phyloP scores from a whole-genome alignment of 2,797 vertebrate genomes.

The Trichosurus vulpecula region DNA sequence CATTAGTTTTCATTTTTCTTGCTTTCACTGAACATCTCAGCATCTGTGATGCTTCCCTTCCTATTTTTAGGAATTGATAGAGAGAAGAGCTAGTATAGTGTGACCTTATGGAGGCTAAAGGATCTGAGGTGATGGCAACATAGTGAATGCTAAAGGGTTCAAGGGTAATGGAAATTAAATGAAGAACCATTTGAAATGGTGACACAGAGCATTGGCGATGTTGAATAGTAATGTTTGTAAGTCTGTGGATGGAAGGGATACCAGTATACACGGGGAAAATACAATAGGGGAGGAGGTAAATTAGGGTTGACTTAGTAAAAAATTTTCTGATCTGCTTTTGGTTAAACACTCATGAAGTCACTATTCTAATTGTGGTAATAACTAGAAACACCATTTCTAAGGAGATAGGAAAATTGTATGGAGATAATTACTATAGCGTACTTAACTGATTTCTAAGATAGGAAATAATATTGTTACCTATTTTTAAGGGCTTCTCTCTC shows the following conservation, averaged over 20 bases:
- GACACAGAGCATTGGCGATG: neutral
- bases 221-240: neutral
- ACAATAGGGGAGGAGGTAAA: slow-evolving; percentile 49
- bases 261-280: slow-evolving; percentile 29
- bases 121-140: neutral
- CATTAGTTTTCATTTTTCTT: neutral
- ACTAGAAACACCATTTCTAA: slow-evolving; percentile 58
- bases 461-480: neutral
- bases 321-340: slow-evolving; percentile 59
- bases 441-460: slow-evolving; percentile 36
- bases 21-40: neutral
- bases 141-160: neutral
- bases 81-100: neutral
- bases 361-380: slow-evolving; percentile 44
- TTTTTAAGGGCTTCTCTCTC: slow-evolving; percentile 29
- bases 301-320: slow-evolving; percentile 55
- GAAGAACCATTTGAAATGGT: neutral
- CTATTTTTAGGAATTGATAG: neutral
- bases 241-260: neutral
- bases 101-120: neutral
- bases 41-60: neutral
- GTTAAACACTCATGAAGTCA: slow-evolving; percentile 60
- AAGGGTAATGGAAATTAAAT: neutral
- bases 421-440: slow-evolving; percentile 28
- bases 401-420: neutral